Evolutionary conservation across 2,888 invertebrate genomes (phyloP), one percentile per base, ranked within the genome.

Genomic region (Caenorhabditis japonica): DNA sequence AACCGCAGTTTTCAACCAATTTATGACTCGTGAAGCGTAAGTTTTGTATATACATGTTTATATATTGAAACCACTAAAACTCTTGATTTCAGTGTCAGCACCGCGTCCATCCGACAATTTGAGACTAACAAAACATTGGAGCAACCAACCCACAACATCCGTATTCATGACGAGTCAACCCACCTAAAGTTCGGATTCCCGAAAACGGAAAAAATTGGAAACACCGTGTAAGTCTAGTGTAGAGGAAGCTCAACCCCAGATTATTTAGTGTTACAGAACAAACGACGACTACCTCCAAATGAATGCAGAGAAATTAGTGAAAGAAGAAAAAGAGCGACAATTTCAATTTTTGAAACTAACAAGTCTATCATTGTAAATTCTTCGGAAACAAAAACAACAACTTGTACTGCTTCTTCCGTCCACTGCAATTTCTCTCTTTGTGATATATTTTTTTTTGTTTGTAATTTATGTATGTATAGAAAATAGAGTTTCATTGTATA

Each of bases 1-100:
- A 56, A 39, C 49, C n/a, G 43, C 47, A 8, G 73, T 66, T 19
- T 60, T 73, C 60, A 73, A 73, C 30, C 73, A 73, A 12, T 73
- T 66, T 46, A 73, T 73, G 73, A 73, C 73, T 5, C 25, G 60
- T 33, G 73, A 73, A 60, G 73, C 73, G 73, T 73, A 17, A 73
- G 73, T 73, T 51, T 17, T 5, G 13, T 27, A 23, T 21, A 10
- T 23, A 3, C 36, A 39, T n/a, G n/a, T n/a, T n/a, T n/a, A n/a
- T 4, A 23, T n/a, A 39, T 15, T 23, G 38, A 1, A 21, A 1
- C 4, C 10, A 25, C 15, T 36, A 44, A 21, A 23, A 7, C 5
- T 4, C 12, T n/a, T 43, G 15, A n/a, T 58, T 72, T 43, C 66
- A 73, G 73, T 30, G 60, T 73, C 49, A 73, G 58, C 49, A 49